A percentile compares a stretch with the other conserved stretches of the same genome.
Evolutionary conservation across 1,140 invertebrate genomes (phyloP).

Genomic region (Delia radicum): DNA sequence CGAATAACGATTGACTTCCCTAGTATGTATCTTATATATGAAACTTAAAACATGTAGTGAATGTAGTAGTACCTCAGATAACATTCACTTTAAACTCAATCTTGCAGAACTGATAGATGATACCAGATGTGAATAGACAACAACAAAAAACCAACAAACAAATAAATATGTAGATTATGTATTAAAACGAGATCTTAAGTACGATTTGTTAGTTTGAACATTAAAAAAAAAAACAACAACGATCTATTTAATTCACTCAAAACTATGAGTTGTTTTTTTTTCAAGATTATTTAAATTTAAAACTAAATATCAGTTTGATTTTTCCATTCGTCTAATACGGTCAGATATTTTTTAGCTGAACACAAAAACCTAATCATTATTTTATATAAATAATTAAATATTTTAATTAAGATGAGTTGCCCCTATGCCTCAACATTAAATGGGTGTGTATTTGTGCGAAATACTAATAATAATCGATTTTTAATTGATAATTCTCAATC

Average conservation of each 20-base stretch:
- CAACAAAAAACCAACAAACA: background rate
- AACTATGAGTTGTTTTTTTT: background rate
- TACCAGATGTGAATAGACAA: background rate
- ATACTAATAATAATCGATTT: too few relatives aligned
- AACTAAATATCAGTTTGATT: background rate
- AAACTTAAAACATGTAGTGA: too few relatives aligned
- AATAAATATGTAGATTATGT: background rate
- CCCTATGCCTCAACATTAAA: conserved; percentile 35
- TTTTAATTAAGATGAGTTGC: conserved; percentile 40
- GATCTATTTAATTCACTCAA: background rate
- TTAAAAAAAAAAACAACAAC: too few relatives aligned
- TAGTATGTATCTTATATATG: too few relatives aligned
- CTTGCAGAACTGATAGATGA: conserved; percentile 18
- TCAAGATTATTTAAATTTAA: background rate
- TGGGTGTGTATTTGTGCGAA: background rate
- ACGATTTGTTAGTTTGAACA: too few relatives aligned
- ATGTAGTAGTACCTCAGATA: background rate
- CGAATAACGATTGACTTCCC: too few relatives aligned
- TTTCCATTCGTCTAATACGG: background rate
- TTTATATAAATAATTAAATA: background rate
- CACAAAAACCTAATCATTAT: background rate
- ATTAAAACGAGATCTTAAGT: too few relatives aligned
- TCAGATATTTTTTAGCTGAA: background rate
- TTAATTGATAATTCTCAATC: background rate
- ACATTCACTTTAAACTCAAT: conserved; percentile 20